A percentile compares a stretch with the other conserved stretches of the same genome.
Conservation (phyloP, 2,797 vertebrate species). For the Hozukius guyotensis region DNA sequence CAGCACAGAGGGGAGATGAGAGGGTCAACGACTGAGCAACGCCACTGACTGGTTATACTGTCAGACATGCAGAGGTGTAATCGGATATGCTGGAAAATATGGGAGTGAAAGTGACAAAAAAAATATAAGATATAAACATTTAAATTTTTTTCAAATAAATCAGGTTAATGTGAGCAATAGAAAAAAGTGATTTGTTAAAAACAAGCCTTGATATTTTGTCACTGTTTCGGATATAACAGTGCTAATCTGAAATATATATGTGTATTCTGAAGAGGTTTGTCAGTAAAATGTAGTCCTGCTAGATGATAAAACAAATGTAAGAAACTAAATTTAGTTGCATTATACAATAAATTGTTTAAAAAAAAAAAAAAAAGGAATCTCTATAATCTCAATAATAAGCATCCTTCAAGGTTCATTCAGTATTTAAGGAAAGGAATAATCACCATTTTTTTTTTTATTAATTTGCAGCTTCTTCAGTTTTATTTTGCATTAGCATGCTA, state of each 20-base stretch:
- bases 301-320: background rate
- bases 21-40: background rate
- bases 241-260: too few relatives aligned
- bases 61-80: slow-evolving; percentile 15
- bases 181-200: background rate
- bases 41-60: background rate
- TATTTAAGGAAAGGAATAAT: background rate
- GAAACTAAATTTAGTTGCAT: background rate
- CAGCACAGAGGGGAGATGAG: background rate
- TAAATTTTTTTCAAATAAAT: background rate
- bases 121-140: background rate
- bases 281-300: background rate
- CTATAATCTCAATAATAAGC: background rate
- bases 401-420: background rate
- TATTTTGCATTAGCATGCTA: background rate
- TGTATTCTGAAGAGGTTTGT: too few relatives aligned
- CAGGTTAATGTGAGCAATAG: background rate
- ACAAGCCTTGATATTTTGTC: background rate
- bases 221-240: background rate
- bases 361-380: background rate
- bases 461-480: background rate
- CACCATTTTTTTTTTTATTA: background rate
- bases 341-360: background rate
- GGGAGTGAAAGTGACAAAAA: slow-evolving; percentile 10
- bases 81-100: background rate